Conservation (phyloP, 1,140 invertebrate genomes). For the Musca domestica region DNA sequence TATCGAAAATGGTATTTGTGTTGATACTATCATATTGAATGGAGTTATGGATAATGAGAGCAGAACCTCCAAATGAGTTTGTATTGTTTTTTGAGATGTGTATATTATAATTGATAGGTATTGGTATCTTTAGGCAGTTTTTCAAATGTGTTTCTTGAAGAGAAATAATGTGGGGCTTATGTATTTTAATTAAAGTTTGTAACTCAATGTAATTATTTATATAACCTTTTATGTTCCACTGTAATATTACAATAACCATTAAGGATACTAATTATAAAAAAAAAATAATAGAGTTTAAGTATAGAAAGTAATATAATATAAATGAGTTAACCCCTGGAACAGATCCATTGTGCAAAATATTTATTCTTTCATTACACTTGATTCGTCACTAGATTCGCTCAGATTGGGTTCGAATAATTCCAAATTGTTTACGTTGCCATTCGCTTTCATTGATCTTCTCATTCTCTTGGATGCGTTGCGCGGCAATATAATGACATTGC, state of each 20-base stretch:
- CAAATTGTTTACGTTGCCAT: neutral
- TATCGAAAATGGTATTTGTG: slow-evolving; percentile 21
- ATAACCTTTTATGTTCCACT: slow-evolving; percentile 30
- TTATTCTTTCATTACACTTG: neutral
- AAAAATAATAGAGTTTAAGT: neutral
- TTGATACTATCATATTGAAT: slow-evolving; percentile 21
- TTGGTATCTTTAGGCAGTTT: slow-evolving; percentile 2
- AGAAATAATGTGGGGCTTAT: slow-evolving; percentile 25
- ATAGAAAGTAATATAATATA: neutral
- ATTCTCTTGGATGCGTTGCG: too few relatives aligned
- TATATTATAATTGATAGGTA: slow-evolving; percentile 24
- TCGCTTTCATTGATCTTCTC: too few relatives aligned
- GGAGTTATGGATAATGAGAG: slow-evolving; percentile 28
- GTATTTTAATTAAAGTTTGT: slow-evolving; percentile 27
- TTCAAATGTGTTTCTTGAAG: slow-evolving; percentile 32
- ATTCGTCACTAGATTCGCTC: neutral
- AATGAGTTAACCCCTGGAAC: neutral
- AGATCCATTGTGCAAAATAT: neutral
- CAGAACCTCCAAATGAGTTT: slow-evolving; percentile 27
- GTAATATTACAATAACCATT: slow-evolving; percentile 26
- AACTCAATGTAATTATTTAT: slow-evolving; percentile 30
- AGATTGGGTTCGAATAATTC: neutral
- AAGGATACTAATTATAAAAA: neutral
- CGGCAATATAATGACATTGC: too few relatives aligned
- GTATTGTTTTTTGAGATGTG: slow-evolving; percentile 8